Base-by-base conservation (phyloP, 2,113 vertebrate species). In the Pyrgilauda ruficollis region DNA sequence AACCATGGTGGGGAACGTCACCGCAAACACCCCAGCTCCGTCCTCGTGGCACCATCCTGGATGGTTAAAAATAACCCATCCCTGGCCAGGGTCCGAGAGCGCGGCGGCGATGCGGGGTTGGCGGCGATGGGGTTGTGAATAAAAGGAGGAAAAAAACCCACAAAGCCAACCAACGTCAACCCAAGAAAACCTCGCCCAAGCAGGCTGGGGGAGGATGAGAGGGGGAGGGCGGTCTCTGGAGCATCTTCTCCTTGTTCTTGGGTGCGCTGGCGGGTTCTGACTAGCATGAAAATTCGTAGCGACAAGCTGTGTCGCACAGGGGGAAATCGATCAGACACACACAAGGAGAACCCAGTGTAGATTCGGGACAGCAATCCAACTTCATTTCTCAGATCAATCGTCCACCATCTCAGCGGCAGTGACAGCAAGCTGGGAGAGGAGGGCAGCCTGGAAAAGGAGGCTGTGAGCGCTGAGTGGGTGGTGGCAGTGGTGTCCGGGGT, bases 301-400 rank as follows among this genome's bases (percentile, higher is more conserved):
- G 99, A 99, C 99, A 99, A 98, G 99, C 99, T 98, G 97, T 99
- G 98, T 99, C 96, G 97, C 98, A 98, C 98, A 97, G 98, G 98
- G 98, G 98, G 98, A 99, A 99, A 99, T 99, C 98, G 98, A 99
- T 99, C 98, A 98, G 99, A 99, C 99, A 99, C 99, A 99, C 99
- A 98, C 98, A 98, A 97, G 98, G 98, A 98, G 98, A 99, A 98
- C 98, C 94, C 97, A 98, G 98, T 98, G 98, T 98, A 98, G 98
- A 98, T 98, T 98, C 59, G 98, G 99, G 99, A 99, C 99, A 99
- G 99, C 99, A 99, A 98, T 99, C 99, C 98, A 98, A 99, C 98
- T 98, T 97, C 98, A 99, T 99, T 99, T 98, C 99, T 99, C 99
- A 98, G 99, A 99, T 99, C 99, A 99, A 94, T 98, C 97, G 98